Percentiles rank a stretch among this genome's conserved stretches.
phyloP scores from a whole-genome alignment of 1,140 invertebrate species.

The Caerostris extrusa region DNA sequence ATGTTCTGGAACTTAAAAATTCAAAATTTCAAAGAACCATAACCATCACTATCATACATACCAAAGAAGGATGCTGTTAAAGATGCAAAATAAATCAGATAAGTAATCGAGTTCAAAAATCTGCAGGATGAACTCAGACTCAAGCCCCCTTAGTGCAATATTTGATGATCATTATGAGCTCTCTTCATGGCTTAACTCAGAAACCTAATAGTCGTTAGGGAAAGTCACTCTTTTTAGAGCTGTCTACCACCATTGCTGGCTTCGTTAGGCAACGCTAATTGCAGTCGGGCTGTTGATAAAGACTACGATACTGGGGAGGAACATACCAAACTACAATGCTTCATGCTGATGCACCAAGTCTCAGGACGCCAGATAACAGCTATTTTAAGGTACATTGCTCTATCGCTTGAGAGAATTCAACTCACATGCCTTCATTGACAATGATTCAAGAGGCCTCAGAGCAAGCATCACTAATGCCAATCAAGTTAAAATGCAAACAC shows the following conservation, averaged over 20 bases:
- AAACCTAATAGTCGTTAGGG: conserved; percentile 42
- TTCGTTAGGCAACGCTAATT: conserved; percentile 70
- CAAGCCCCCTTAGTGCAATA: background rate
- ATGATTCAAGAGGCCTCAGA: conserved; percentile 11
- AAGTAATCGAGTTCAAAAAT: background rate
- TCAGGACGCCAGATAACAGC: conserved; percentile 37
- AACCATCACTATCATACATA: too few relatives aligned
- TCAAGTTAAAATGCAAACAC: conserved; percentile 47
- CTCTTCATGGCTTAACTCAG: background rate
- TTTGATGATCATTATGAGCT: conserved; percentile 41
- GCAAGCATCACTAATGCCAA: conserved; percentile 32
- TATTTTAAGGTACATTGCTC: conserved; percentile 52
- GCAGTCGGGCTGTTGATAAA: conserved; percentile 59
- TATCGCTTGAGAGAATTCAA: conserved; percentile 16
- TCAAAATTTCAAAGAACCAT: too few relatives aligned
- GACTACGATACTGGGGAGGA: conserved; percentile 28
- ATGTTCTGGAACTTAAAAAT: too few relatives aligned
- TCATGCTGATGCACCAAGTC: conserved; percentile 60
- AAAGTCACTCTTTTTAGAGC: conserved; percentile 33
- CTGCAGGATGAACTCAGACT: background rate
- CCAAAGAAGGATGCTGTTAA: background rate
- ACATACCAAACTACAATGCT: conserved; percentile 56
- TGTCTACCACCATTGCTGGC: conserved; percentile 43
- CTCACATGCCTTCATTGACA: conserved; percentile 13
- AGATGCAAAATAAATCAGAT: background rate